Evolutionary conservation across 1,140 invertebrate genomes (phyloP).

Genomic region (Catajapyx aquilonaris): DNA sequence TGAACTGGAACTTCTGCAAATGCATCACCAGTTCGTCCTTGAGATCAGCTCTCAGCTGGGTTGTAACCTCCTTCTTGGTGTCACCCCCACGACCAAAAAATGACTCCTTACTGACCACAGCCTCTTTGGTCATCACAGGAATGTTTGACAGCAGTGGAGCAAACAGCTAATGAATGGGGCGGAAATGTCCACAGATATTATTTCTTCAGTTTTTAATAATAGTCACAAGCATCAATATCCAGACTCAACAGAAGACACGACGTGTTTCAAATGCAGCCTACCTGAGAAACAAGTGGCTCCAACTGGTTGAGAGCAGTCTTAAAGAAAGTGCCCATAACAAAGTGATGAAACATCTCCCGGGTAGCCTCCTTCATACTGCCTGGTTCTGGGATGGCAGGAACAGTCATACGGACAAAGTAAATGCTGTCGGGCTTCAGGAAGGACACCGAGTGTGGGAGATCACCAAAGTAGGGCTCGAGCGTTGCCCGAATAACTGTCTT

Average conservation of each 20-base stretch:
- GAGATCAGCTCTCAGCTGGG: constrained; percentile 17
- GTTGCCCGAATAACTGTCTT: too few relatives aligned
- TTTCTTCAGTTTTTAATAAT: background rate
- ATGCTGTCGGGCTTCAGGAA: constrained; percentile 3
- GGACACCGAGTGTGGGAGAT: background rate
- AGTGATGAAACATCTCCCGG: constrained; percentile 8
- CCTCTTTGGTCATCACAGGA: constrained; percentile 4
- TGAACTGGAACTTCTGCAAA: constrained; percentile 23
- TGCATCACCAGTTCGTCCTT: constrained; percentile 24
- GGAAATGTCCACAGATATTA: constrained; percentile 6
- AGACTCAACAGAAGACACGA: too few relatives aligned
- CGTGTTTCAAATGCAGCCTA: too few relatives aligned
- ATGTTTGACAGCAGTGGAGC: constrained; percentile 2
- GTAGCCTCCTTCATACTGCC: constrained; percentile 7
- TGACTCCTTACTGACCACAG: constrained; percentile 7
- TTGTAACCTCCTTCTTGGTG: too few relatives aligned
- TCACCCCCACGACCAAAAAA: too few relatives aligned
- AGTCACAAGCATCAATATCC: background rate
- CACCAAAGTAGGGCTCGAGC: background rate
- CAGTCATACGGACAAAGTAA: constrained; percentile 8
- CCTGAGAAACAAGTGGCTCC: background rate
- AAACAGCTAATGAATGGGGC: constrained; percentile 2
- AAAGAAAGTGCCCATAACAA: constrained; percentile 4
- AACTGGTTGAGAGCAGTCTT: background rate
- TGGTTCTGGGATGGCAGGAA: constrained; percentile 7